A percentile compares a stretch with the other conserved stretches of the same genome.
phyloP scores from a whole-genome alignment of 2,797 vertebrate species.

The Labroides dimidiatus region DNA sequence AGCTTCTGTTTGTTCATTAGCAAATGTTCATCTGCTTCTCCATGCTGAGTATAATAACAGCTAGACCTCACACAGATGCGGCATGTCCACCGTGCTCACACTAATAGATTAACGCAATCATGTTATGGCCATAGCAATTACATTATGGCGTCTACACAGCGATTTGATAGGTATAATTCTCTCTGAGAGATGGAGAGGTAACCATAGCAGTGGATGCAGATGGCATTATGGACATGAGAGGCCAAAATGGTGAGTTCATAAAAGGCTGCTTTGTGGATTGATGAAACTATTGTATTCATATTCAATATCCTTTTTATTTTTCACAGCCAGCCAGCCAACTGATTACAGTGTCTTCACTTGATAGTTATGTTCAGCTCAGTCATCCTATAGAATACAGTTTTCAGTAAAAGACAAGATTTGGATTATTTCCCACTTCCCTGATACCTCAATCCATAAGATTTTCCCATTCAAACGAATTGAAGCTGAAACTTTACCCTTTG shows the following conservation, averaged over 20 bases:
- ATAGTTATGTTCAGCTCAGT: not conserved
- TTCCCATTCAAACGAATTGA: no score
- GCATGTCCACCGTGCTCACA: constrained; percentile 36
- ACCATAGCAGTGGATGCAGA: constrained; percentile 32
- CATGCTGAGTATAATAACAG: constrained; percentile 32
- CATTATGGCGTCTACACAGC: constrained; percentile 60
- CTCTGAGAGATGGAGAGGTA: constrained; percentile 23
- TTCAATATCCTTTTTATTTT: no score
- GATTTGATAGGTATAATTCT: constrained; percentile 62
- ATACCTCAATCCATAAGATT: no score
- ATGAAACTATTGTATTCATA: not conserved
- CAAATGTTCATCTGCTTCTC: not conserved
- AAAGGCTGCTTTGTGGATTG: not conserved
- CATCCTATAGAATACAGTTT: not conserved
- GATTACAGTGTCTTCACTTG: not conserved
- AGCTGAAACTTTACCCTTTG: no score
- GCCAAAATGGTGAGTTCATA: constrained; percentile 7
- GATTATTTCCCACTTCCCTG: not conserved
- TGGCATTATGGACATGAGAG: not conserved
- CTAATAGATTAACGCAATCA: constrained; percentile 72
- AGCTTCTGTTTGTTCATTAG: not conserved
- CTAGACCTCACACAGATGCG: constrained; percentile 29
- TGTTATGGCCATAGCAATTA: constrained; percentile 70
- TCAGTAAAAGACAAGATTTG: not conserved
- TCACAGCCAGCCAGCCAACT: not conserved